phyloP scores from a whole-genome alignment of 2,797 vertebrate genomes.

The Spinibarbus caldwelli region DNA sequence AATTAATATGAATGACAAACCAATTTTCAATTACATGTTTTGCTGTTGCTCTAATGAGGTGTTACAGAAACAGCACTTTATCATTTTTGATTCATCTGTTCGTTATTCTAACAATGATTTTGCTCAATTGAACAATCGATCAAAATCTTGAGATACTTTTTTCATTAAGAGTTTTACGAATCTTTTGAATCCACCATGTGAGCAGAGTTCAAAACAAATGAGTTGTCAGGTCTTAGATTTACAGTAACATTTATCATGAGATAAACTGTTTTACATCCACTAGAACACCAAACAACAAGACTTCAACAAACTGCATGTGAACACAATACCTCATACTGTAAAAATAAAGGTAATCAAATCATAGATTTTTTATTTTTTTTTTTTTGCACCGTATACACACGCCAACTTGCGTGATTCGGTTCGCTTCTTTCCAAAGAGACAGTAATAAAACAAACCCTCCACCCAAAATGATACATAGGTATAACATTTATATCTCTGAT shows the following conservation, averaged over 20 bases:
- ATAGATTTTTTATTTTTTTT: no score
- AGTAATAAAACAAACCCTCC: constrained; percentile 49
- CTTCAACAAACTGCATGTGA: constrained; percentile 2
- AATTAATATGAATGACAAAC: constrained; percentile 22
- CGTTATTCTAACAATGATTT: constrained; percentile 14
- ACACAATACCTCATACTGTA: constrained; percentile 3
- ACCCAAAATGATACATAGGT: constrained; percentile 48
- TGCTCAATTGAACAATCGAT: not conserved
- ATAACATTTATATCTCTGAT: constrained; percentile 58
- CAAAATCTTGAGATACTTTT: not conserved
- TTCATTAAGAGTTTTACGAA: not conserved
- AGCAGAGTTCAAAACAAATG: not conserved
- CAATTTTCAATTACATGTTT: constrained; percentile 12
- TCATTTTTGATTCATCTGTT: constrained; percentile 2
- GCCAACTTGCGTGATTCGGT: constrained; percentile 28
- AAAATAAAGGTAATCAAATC: constrained; percentile 66
- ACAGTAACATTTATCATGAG: not conserved
- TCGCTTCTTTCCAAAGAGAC: constrained; percentile 47
- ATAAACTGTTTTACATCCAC: not conserved
- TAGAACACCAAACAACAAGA: constrained; percentile 7
- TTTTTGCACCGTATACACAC: constrained; percentile 35
- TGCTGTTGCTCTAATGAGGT: constrained; percentile 7
- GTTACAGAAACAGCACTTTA: not conserved
- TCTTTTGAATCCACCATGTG: not conserved
- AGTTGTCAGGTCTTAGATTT: constrained; percentile 1